phyloP scores from a whole-genome alignment of 2,888 invertebrate genomes.

The Scrobipalpa atriplicella region DNA sequence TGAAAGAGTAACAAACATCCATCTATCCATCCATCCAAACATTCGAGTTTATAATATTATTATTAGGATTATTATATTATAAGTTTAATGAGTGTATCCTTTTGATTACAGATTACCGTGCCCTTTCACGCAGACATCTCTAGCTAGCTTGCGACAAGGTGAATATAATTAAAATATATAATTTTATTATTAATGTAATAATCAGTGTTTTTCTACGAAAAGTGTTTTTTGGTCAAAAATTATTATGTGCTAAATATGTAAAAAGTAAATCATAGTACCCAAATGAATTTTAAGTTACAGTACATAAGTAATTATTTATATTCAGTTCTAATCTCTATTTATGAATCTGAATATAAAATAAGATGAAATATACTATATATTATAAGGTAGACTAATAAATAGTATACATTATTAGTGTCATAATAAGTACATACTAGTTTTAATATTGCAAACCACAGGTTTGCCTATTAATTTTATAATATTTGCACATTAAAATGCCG shows the following conservation, averaged over 20 bases:
- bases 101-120: conserved; percentile 88
- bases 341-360: not conserved
- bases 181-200: not conserved
- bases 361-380: too few relatives aligned
- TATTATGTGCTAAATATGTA: too few relatives aligned
- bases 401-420: not conserved
- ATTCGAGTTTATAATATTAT: not conserved
- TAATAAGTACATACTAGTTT: not conserved
- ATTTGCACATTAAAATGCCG: too few relatives aligned
- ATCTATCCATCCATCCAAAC: not conserved
- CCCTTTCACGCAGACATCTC: conserved; percentile 90
- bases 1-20: too few relatives aligned
- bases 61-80: too few relatives aligned
- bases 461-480: too few relatives aligned
- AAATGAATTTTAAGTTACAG: too few relatives aligned
- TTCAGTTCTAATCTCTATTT: not conserved
- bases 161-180: conserved; percentile 52
- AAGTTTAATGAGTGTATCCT: conserved; percentile 26
- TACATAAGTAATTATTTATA: not conserved
- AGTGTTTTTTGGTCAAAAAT: too few relatives aligned
- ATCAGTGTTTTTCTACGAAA: too few relatives aligned
- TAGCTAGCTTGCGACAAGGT: conserved; percentile 91
- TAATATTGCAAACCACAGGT: too few relatives aligned
- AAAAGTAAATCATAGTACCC: not conserved
- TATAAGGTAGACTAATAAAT: not conserved